phyloP scores from a whole-genome alignment of 2,888 invertebrate species.

The Acronicta psi region DNA sequence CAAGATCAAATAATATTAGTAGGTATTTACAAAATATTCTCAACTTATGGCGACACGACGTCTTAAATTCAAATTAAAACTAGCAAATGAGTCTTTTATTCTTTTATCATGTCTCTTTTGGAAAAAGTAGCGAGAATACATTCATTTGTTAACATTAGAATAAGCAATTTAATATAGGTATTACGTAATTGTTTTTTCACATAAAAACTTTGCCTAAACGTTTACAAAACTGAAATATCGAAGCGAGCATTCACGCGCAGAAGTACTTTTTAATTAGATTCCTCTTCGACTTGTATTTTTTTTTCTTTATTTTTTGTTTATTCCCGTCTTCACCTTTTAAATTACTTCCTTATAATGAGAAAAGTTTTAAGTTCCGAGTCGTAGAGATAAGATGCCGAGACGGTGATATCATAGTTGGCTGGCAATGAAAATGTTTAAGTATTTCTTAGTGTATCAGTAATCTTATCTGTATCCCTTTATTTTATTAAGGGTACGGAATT shows the following conservation, averaged over 20 bases:
- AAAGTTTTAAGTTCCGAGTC: slow-evolving; percentile 67
- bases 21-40: too few relatives aligned
- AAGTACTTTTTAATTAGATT: slow-evolving; percentile 77
- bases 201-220: too few relatives aligned
- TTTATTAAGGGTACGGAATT: slow-evolving; percentile 36
- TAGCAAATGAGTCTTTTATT: too few relatives aligned
- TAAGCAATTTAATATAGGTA: too few relatives aligned
- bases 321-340: slow-evolving; percentile 69
- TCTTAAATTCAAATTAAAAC: too few relatives aligned
- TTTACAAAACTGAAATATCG: too few relatives aligned
- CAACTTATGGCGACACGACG: too few relatives aligned
- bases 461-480: slow-evolving; percentile 42
- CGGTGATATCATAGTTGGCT: slow-evolving; percentile 57
- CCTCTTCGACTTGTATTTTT: slow-evolving; percentile 64
- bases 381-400: slow-evolving; percentile 59
- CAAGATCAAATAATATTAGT: too few relatives aligned
- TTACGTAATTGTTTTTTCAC: too few relatives aligned
- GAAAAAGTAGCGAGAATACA: too few relatives aligned
- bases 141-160: too few relatives aligned
- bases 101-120: too few relatives aligned
- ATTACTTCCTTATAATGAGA: slow-evolving; percentile 75
- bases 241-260: slow-evolving; percentile 53
- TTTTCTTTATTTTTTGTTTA: slow-evolving; percentile 64
- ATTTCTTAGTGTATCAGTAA: slow-evolving; percentile 37
- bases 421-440: slow-evolving; percentile 46